These are phyloP conservation scores for Goniozus legneri DNA, from an alignment of 1,140 invertebrate species.

Conservation along the genomic window DNA sequence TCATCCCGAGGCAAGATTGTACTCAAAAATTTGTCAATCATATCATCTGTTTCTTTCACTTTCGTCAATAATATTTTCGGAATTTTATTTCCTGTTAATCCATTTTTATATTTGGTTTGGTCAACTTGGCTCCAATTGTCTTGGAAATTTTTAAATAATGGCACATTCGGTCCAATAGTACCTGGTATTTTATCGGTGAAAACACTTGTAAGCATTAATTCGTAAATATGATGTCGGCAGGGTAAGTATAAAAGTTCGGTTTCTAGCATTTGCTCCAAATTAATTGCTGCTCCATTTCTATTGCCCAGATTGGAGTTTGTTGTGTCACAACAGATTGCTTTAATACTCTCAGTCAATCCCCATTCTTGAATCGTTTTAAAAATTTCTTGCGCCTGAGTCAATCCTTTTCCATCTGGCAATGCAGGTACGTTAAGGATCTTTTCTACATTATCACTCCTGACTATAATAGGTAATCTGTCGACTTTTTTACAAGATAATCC, in stretches of 20 bases:
- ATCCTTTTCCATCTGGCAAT: neutral
- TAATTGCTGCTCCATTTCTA: neutral
- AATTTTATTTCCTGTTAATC: neutral
- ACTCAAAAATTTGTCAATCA: no score
- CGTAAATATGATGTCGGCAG: neutral
- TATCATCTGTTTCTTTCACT: no score
- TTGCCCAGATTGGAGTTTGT: neutral
- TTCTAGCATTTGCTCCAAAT: neutral
- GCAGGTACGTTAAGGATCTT: neutral
- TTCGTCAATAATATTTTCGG: neutral
- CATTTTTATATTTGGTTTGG: neutral
- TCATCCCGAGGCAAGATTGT: no score
- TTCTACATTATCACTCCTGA: neutral
- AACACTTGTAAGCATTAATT: neutral
- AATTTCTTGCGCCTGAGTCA: neutral
- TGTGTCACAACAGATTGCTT: neutral
- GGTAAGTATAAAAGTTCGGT: neutral
- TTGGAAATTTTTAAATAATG: neutral
- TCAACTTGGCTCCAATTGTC: neutral
- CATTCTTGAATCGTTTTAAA: neutral
- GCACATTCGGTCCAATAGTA: neutral
- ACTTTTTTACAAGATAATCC: neutral
- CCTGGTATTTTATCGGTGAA: neutral
- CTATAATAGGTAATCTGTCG: neutral
- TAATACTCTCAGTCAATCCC: neutral